Evolutionary conservation across 2,113 vertebrate genomes (phyloP).

Genomic region (Tachysurus fulvidraco): DNA sequence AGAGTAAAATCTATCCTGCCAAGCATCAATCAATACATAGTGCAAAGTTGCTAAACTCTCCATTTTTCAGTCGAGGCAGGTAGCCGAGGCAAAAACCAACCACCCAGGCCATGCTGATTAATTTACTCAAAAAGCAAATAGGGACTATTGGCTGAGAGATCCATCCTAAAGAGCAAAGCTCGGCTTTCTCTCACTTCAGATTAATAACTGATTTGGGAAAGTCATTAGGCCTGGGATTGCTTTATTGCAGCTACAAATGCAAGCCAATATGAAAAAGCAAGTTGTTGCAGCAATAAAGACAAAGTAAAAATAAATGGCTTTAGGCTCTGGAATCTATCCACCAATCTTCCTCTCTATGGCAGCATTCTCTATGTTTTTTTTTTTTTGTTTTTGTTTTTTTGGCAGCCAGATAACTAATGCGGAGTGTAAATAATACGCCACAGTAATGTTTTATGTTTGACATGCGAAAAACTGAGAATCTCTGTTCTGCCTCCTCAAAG

Average conservation of each 20-base stretch:
- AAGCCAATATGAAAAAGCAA: constrained; percentile 10
- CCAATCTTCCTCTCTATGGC: constrained; percentile 28
- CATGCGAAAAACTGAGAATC: constrained; percentile 28
- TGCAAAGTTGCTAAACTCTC: constrained; percentile 40
- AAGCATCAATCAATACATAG: constrained; percentile 42
- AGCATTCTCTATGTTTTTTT: no score
- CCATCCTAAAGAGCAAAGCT: not conserved
- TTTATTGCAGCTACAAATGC: constrained; percentile 8
- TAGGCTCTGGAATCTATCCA: constrained; percentile 29
- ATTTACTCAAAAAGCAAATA: constrained; percentile 38
- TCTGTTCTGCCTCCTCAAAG: constrained; percentile 36
- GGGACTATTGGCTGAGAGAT: constrained; percentile 3
- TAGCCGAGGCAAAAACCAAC: constrained; percentile 10
- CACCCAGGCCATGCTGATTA: constrained; percentile 28
- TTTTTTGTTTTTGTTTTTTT: no score
- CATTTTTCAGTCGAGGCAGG: constrained; percentile 34
- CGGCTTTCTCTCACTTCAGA: constrained; percentile 4
- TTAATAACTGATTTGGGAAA: constrained; percentile 16
- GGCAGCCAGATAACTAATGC: constrained; percentile 33
- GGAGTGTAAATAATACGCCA: constrained; percentile 56
- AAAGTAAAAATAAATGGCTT: not conserved
- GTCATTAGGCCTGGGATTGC: constrained; percentile 13
- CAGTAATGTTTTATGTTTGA: constrained; percentile 40
- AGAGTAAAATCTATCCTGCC: constrained; percentile 11
- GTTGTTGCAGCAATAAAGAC: not conserved